Evolutionary conservation across 2,113 vertebrate species (phyloP).

Genomic region (Sylvietta virens): DNA sequence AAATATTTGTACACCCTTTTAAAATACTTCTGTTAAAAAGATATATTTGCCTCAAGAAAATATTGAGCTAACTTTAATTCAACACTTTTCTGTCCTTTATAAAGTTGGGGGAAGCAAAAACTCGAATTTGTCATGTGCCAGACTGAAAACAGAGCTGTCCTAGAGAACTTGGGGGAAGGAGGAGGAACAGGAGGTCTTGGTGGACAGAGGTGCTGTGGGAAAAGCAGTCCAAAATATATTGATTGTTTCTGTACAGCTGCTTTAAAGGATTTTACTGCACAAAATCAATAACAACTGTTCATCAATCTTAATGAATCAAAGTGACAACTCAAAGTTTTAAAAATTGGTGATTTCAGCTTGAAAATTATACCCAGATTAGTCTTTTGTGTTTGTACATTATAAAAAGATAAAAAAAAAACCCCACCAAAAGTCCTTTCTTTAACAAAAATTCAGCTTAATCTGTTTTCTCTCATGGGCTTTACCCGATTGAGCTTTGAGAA

Average conservation of each 20-base stretch:
- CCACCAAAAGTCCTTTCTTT: not conserved
- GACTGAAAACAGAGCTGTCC: constrained; percentile 1
- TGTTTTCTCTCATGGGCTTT: not conserved
- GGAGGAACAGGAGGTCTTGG: not conserved
- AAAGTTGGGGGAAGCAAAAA: not conserved
- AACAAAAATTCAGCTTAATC: not conserved
- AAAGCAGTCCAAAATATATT: constrained; percentile 36
- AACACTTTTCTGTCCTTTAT: not conserved
- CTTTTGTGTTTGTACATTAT: not conserved
- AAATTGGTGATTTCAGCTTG: not conserved
- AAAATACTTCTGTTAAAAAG: not conserved
- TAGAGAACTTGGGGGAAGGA: not conserved
- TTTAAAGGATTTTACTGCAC: constrained; percentile 15
- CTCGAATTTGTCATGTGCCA: not conserved
- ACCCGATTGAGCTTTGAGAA: not conserved
- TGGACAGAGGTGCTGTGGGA: not conserved
- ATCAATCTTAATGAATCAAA: constrained; percentile 26
- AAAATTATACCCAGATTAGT: not conserved
- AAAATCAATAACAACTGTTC: not conserved
- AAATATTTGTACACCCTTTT: not conserved
- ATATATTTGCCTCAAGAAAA: not conserved
- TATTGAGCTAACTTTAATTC: not conserved
- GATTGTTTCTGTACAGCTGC: not conserved
- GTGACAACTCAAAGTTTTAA: not conserved
- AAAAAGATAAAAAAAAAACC: fast-evolving